A percentile compares a stretch with the other conserved stretches of the same genome.
Conservation (phyloP, 2,888 invertebrate genomes). For the Drosophila nigricruria region DNA sequence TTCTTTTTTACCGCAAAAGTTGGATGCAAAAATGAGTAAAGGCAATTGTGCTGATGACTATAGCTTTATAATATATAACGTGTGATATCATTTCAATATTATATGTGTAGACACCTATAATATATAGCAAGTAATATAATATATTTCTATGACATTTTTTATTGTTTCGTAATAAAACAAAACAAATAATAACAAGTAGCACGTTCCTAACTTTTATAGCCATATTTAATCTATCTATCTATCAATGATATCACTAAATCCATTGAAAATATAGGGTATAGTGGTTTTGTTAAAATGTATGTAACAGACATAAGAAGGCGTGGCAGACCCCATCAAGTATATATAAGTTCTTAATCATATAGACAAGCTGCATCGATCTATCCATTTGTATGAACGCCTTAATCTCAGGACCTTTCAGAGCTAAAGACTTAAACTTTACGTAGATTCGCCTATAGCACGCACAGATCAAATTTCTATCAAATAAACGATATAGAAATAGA, state of each 20-base stretch:
- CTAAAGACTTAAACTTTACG: not conserved
- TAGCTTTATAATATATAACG: not conserved
- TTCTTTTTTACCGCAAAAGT: not conserved
- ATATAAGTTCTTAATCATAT: not conserved
- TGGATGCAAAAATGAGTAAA: not conserved
- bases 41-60: not conserved
- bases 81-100: not conserved
- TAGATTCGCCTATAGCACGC: too few species aligned
- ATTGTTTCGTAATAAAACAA: not conserved
- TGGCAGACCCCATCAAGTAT: not conserved
- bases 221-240: not conserved
- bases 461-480: too few species aligned
- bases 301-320: not conserved
- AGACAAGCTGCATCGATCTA: not conserved
- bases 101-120: not conserved
- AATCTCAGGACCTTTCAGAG: not conserved
- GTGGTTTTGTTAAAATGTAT: not conserved
- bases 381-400: not conserved
- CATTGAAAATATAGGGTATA: not conserved
- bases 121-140: not conserved
- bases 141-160: not conserved
- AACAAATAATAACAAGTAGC: too few species aligned
- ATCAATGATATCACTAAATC: not conserved
- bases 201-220: not conserved
- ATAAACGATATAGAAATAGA: too few species aligned